Conservation (phyloP, 2,888 invertebrate species). For the Ommatoiulus sabulosus region DNA sequence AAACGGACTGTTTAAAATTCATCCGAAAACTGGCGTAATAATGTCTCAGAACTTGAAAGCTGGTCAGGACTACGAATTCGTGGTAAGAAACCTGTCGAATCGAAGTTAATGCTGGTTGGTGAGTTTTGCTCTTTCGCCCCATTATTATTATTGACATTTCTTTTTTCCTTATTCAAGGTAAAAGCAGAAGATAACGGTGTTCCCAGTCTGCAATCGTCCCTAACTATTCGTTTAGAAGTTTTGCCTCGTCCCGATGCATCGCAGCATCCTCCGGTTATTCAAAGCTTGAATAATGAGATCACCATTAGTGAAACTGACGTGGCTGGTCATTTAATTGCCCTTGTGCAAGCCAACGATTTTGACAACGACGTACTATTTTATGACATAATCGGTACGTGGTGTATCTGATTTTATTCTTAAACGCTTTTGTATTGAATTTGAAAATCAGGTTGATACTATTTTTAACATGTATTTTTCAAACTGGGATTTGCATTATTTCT, state of each 20-base stretch:
- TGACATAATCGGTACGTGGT: conserved; percentile 78
- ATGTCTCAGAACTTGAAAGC: conserved; percentile 79
- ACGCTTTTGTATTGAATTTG: too few species aligned
- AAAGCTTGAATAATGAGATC: conserved; percentile 76
- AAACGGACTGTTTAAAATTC: conserved; percentile 84
- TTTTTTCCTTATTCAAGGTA: conserved; percentile 73
- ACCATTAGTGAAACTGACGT: conserved; percentile 86
- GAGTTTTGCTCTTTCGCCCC: background rate
- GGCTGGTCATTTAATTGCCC: conserved; percentile 86
- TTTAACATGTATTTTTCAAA: too few species aligned
- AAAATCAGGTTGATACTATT: too few species aligned
- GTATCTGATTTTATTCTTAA: background rate
- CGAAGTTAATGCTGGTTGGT: background rate
- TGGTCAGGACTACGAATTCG: conserved; percentile 77
- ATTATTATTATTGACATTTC: background rate
- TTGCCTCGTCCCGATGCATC: conserved; percentile 73
- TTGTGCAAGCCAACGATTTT: conserved; percentile 86
- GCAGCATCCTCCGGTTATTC: conserved; percentile 74
- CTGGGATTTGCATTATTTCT: too few species aligned
- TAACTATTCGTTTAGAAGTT: conserved; percentile 83
- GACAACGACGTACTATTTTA: conserved; percentile 92
- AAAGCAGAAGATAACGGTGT: conserved; percentile 83
- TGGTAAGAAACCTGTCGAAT: conserved; percentile 69
- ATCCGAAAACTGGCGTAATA: conserved; percentile 84
- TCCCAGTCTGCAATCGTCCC: conserved; percentile 77